A percentile compares a stretch with the other conserved stretches of the same genome.
These are phyloP conservation scores for Hemibagrus wyckioides DNA, from an alignment of 2,113 vertebrate genomes.

Conservation along the genomic window DNA sequence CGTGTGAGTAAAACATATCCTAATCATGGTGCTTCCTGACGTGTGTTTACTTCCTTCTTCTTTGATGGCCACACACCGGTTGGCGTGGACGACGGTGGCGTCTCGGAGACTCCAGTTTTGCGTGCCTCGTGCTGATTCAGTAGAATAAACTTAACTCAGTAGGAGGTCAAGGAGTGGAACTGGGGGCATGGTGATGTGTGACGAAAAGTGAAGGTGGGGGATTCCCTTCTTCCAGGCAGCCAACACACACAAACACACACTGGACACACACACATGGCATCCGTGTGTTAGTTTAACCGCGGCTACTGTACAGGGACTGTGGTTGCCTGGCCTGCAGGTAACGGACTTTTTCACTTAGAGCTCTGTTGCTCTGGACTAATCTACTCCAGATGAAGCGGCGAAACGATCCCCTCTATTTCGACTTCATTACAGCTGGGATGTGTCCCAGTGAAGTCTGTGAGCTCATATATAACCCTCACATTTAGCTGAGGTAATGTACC, in stretches of 20 bases:
- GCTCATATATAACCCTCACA: neutral
- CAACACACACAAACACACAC: conserved; percentile 42
- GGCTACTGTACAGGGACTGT: conserved; percentile 54
- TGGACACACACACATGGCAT: conserved; percentile 30
- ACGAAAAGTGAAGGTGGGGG: conserved; percentile 37
- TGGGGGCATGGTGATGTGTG: conserved; percentile 10
- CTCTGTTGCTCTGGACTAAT: conserved; percentile 47
- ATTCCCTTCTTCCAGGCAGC: conserved; percentile 41
- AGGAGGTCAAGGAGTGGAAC: conserved; percentile 28
- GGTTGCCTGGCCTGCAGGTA: conserved; percentile 54
- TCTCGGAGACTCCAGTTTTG: conserved; percentile 20
- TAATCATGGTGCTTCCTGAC: conserved; percentile 35
- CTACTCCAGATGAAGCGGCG: conserved; percentile 55
- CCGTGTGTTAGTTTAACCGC: conserved; percentile 52
- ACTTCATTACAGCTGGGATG: conserved; percentile 52
- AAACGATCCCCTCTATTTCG: conserved; percentile 46
- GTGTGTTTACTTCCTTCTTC: conserved; percentile 22
- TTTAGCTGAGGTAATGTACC: conserved; percentile 35
- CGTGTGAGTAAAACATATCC: neutral
- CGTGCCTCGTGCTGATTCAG: conserved; percentile 13
- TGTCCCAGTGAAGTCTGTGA: conserved; percentile 45
- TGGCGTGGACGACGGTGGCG: conserved; percentile 31
- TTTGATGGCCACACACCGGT: conserved; percentile 41
- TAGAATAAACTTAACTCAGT: conserved; percentile 29
- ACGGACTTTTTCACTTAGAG: conserved; percentile 49